Evolutionary conservation across 2,797 vertebrate species (phyloP), one percentile per base, ranked within the genome.

Genomic region (Hydrophis major): DNA sequence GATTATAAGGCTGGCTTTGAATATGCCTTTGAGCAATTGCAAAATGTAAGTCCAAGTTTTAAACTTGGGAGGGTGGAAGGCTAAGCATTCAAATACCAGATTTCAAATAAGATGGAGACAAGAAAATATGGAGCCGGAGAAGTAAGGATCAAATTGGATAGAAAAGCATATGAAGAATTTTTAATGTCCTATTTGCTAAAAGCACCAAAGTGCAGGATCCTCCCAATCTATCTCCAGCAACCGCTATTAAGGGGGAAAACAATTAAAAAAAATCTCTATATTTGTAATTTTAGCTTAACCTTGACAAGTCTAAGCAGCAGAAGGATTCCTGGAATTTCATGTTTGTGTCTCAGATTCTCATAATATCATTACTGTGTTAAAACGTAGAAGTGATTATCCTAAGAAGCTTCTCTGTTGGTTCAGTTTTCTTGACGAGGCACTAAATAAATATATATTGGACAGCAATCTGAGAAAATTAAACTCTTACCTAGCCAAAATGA

Each of bases 1-100:
- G 99, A 99, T 98, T 99, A 99, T 98, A 99, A 99, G 97, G 98
- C 99, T 28, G 99, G 99, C 96, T 99, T 99, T 96, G 98, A 99
- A 86, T 99, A 99, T 0, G 99, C 99, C 97, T 99, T 99, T 88
- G 99, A 99, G 96, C 99, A 99, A 97, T 99, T 99, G 96, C 98
- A 99, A 95, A 99, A 99, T 0, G 99, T 99, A 98, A 99, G 99
- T 94, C 37, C 86, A 25, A 14, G 0, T 57, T 56, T 60, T 53
- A 66, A 89, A 69, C 3, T 28, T 6, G 20, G 87, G 14, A 12
- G 2, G 1, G 42, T 6, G 3, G 16, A 7, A 90, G 7, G 27
- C 87, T 42, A 87, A 56, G 57, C 53, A 4, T 83, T 47, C 25
- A 47, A 47, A 83, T 61, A 4, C 28, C 16, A 56, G n/a, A 63